Evolutionary conservation across 1,140 invertebrate species (phyloP), one percentile per base, ranked within the genome.

Genomic region (Ceratosolen solmsi): DNA sequence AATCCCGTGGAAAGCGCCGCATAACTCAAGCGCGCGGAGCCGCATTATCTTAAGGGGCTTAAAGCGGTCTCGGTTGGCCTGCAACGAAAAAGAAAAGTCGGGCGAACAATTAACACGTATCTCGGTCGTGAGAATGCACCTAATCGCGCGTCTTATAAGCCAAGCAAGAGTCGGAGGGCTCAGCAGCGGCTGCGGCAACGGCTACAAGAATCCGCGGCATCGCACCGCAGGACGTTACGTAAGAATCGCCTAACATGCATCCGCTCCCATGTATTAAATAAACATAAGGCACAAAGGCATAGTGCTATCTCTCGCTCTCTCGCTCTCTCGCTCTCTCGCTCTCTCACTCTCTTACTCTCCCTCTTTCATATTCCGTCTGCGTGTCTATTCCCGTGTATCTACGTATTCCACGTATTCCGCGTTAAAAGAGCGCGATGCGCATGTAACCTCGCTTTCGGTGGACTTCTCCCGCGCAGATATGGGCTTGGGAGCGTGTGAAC

Each of bases 211-310:
- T 77, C 74, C 74, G 68, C 74, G 80, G 58, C 41, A 60, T 60
- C 63, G 38, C 70, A 68, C 36, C 54, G 60, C 80, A 82, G 80
- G 74, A 82, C 74, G 65, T 82, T 82, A 82, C 81, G 75, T 82
- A 82, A 82, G 80, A 25, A 81, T 77, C 80, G 80, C 80, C 74
- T 63, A 72, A 60, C 80, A 54, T 78, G 81, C 75, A 82, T 82
- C 81, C 81, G 81, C 81, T 82, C 81, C 81, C 81, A 82, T 82
- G 81, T 82, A 79, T 82, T 82, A 78, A 82, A 81, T 82, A 77
- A 82, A 82, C 80, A 82, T 82, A 82, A 82, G 72, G 49, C 58
- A 58, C 60, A 70, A 58, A 70, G 72, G n/a, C 41, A 38, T 25
- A 30, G 33, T n/a, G 63, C 41, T 5, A 5, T 46, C 41, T 46